Evolutionary conservation across 2,797 vertebrate species (phyloP).

Genomic region (Tapera naevia): DNA sequence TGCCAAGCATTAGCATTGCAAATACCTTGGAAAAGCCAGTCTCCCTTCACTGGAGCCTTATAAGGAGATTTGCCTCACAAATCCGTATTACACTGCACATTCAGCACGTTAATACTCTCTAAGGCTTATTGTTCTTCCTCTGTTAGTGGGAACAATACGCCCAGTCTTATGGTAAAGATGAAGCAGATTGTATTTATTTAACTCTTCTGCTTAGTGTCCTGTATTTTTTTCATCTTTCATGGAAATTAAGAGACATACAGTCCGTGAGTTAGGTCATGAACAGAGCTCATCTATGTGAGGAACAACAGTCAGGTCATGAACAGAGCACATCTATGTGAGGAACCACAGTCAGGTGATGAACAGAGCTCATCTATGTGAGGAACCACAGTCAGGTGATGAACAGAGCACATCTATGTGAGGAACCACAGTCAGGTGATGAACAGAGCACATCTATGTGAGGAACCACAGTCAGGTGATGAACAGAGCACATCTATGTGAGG

Average conservation of each 20-base stretch:
- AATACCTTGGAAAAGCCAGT: not conserved
- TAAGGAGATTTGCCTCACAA: not conserved
- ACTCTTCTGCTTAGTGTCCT: not conserved
- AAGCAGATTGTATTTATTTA: not conserved
- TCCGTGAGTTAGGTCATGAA: not conserved
- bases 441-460: not conserved
- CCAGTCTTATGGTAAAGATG: not conserved
- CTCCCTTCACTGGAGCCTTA: not conserved
- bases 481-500: not conserved
- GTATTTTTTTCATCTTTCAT: not conserved
- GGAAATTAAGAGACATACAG: not conserved
- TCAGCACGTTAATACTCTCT: not conserved
- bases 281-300: not conserved
- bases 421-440: not conserved
- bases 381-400: not conserved
- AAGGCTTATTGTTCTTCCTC: constrained; percentile 5
- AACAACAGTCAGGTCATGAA: not conserved
- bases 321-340: not conserved
- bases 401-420: not conserved
- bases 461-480: not conserved
- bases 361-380: not conserved
- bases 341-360: not conserved
- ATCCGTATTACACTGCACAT: not conserved
- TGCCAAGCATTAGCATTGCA: not conserved
- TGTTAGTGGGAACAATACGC: not conserved